phyloP scores from a whole-genome alignment of 2,888 invertebrate genomes.

The Oxyscelio sp. region DNA sequence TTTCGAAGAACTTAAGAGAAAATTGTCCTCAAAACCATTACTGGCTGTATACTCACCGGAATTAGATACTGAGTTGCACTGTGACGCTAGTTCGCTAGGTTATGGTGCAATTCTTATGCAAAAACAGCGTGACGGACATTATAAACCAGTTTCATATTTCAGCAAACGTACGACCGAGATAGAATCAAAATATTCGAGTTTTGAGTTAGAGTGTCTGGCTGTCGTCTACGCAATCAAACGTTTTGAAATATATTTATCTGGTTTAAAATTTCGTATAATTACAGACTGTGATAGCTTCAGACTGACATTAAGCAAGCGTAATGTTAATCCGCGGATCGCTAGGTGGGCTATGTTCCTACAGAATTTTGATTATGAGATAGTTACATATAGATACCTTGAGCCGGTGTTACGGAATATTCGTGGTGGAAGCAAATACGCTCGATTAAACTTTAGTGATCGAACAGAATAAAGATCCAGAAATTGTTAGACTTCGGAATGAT shows the following conservation, averaged over 20 bases:
- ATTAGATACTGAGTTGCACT: slow-evolving; percentile 82
- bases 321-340: slow-evolving; percentile 79
- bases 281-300: slow-evolving; percentile 81
- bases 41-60: slow-evolving; percentile 67
- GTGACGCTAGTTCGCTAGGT: slow-evolving; percentile 81
- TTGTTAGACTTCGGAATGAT: slow-evolving; percentile 52
- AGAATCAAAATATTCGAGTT: slow-evolving; percentile 81
- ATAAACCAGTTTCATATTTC: slow-evolving; percentile 80
- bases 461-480: slow-evolving; percentile 61
- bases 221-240: slow-evolving; percentile 72
- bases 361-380: slow-evolving; percentile 62
- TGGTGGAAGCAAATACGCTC: slow-evolving; percentile 64
- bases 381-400: slow-evolving; percentile 71
- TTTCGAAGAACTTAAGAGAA: slow-evolving; percentile 53
- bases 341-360: slow-evolving; percentile 78
- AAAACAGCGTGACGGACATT: slow-evolving; percentile 69
- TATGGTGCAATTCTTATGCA: slow-evolving; percentile 82
- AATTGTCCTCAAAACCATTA: slow-evolving; percentile 51
- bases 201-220: slow-evolving; percentile 79
- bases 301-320: slow-evolving; percentile 78
- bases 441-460: slow-evolving; percentile 65
- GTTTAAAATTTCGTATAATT: slow-evolving; percentile 79
- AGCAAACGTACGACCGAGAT: slow-evolving; percentile 77
- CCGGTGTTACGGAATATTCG: slow-evolving; percentile 57
- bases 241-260: slow-evolving; percentile 78